Base-by-base conservation (phyloP, 2,888 invertebrate genomes). In the Xanthostigma xanthostigma region DNA sequence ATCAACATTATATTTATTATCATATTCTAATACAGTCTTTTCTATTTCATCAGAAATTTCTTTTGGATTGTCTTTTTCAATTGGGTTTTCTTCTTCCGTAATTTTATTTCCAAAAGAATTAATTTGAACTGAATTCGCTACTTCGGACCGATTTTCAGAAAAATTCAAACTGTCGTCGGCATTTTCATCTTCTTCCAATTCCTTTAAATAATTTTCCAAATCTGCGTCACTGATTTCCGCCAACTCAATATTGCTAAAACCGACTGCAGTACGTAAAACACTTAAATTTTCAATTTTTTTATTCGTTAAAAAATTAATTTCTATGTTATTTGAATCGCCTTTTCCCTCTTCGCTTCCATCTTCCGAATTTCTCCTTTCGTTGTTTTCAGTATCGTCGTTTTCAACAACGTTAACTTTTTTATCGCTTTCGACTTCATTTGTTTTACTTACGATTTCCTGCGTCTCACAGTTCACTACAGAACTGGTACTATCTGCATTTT, bases 171-270 rank as follows among this genome's bases (percentile, higher is more conserved):
- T 27, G 17, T 44, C 36, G 11, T 44, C 9, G 37, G 9, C 35
- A 14, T 35, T 9, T 50, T 45, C 43, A 53, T 64, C 64, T 17
- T 60, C 51, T 52, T 67, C 68, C 34, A 68, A 53, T 45, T 63
- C 59, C 38, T 64, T 62, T 40, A 64, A 54, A 55, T 65, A 63
- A 44, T 64, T 56, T 47, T 64, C 60, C 33, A 67, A 52, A 51
- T 65, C 64, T 9, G 56, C 55, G 42, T 67, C 67, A 54, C 66
- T 64, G 10, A 68, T 50, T 47, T 64, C 60, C 10, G 64, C 51
- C 40, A 60, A 55, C 39, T 59, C 56, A 40, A 59, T 57, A 54
- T 45, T 27, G 27, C 27, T 27, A 27, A 27, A 27, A 17, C 27
- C 11, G 8, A n/a, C 36, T 41, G 54, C 50, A 34, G 51, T 38